Evolutionary conservation across 2,113 vertebrate species (phyloP).

Genomic region (Phrynosoma blainvillii): DNA sequence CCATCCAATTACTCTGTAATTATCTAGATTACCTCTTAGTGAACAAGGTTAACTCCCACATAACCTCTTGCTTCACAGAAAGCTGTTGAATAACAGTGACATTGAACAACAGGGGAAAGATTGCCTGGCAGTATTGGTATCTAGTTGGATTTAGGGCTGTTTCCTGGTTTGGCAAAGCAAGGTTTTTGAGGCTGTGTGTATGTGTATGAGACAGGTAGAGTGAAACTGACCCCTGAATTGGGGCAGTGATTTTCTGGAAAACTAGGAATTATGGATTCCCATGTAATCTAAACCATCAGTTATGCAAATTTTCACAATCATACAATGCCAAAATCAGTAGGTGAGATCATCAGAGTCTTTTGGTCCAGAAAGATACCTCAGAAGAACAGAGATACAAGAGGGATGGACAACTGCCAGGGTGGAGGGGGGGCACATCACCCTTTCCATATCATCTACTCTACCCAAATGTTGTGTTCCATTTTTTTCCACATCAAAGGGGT

Average conservation of each 20-base stretch:
- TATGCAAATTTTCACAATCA: too few relatives aligned
- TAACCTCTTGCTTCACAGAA: constrained; percentile 16
- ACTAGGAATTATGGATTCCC: too few relatives aligned
- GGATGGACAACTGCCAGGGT: too few relatives aligned
- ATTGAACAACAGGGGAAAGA: constrained; percentile 14
- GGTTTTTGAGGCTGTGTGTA: neutral
- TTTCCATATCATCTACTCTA: too few relatives aligned
- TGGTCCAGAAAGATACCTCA: too few relatives aligned
- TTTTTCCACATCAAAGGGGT: too few relatives aligned
- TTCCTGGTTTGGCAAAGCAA: neutral
- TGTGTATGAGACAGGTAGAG: neutral
- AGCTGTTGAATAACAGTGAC: neutral
- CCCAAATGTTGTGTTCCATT: too few relatives aligned
- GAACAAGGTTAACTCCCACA: constrained; percentile 27
- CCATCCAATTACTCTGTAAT: constrained; percentile 44
- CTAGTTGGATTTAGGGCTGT: neutral
- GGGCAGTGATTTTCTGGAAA: neutral
- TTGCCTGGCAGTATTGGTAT: neutral
- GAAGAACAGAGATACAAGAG: too few relatives aligned
- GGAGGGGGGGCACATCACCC: too few relatives aligned
- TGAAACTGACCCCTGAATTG: neutral
- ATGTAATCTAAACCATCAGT: too few relatives aligned
- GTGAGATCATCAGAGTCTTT: too few relatives aligned
- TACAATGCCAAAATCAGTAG: too few relatives aligned
- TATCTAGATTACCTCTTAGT: constrained; percentile 44